Base-by-base conservation (phyloP, 2,113 vertebrate genomes). In the Pica pica region DNA sequence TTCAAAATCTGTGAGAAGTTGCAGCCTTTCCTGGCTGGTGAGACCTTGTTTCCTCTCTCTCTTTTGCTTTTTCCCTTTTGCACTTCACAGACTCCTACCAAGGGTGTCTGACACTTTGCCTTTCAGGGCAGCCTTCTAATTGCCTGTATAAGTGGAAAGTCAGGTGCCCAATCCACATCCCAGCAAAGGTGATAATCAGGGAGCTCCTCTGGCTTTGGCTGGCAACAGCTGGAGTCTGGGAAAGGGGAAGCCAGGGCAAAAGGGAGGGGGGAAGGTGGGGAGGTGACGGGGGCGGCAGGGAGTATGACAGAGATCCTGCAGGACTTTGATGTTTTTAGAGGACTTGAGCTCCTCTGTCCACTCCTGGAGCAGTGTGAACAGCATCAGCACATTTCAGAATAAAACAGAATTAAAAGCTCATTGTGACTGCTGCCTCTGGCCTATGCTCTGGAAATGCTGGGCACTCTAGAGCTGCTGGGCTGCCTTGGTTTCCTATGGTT, bases 131-230 rank as follows among this genome's bases (percentile, higher is more conserved):
- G 55, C 44, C 90, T 69, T 59, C 78, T 93, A 96, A 95, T 89
- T 94, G 88, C 89, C 5, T 15, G 23, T 30, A 12, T 70, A 70
- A 93, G 74, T 63, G 31, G 31, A 49, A 95, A 91, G 83, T 55
- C 95, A 87, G 84, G 88, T 78, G 56, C 52, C 28, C 78, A 98
- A 96, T 97, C 94, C 97, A 97, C 97, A 97, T 96, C 73, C 69
- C 16, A 4, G 39, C n/a, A 21, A 94, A 93, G 80, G 80, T 92
- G 97, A 82, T 79, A 88, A 97, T 69, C 94, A 82, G 70, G 49
- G 73, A 89, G 76, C 59, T 95, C 61, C 84, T 91, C 73, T 13
- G 11, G 70, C 84, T 93, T 73, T 50, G 90, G 39, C 69, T 63
- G 69, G 79, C 53, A 94, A 71, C 96, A 96, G 83, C 81, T 94